Evolutionary conservation across 2,113 vertebrate genomes (phyloP).

Genomic region (Odontesthes bonariensis): DNA sequence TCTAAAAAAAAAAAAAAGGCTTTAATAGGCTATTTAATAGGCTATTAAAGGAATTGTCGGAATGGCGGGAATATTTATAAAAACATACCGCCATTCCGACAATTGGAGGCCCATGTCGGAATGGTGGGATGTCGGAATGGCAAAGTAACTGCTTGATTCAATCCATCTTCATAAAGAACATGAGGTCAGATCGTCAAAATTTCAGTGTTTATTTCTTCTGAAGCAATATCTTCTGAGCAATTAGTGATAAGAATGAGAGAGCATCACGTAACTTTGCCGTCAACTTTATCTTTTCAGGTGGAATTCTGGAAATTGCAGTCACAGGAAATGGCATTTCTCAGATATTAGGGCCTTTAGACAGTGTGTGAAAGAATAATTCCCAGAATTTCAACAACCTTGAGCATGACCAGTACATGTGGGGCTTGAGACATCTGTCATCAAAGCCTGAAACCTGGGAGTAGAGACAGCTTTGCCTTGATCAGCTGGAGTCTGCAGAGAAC

Average conservation of each 20-base stretch:
- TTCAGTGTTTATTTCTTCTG: not conserved
- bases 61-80: too few species aligned
- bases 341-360: not conserved
- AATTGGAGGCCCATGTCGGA: too few species aligned
- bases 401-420: not conserved
- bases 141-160: too few species aligned
- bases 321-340: constrained; percentile 4
- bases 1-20: too few species aligned
- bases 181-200: not conserved
- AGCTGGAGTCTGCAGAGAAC: constrained; percentile 1
- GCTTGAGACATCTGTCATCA: not conserved
- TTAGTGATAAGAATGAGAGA: not conserved
- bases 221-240: not conserved
- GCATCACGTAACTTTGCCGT: constrained; percentile 13
- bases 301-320: constrained; percentile 20
- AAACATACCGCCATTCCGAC: too few species aligned
- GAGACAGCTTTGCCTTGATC: not conserved
- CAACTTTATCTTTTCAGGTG: constrained; percentile 4
- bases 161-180: constrained; percentile 3
- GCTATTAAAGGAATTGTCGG: too few species aligned
- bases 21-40: too few species aligned
- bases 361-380: constrained; percentile 11
- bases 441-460: not conserved
- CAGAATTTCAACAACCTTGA: constrained; percentile 20
- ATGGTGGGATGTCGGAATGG: too few species aligned